Base-by-base conservation (phyloP, 2,113 vertebrate species). In the Nibea albiflora region DNA sequence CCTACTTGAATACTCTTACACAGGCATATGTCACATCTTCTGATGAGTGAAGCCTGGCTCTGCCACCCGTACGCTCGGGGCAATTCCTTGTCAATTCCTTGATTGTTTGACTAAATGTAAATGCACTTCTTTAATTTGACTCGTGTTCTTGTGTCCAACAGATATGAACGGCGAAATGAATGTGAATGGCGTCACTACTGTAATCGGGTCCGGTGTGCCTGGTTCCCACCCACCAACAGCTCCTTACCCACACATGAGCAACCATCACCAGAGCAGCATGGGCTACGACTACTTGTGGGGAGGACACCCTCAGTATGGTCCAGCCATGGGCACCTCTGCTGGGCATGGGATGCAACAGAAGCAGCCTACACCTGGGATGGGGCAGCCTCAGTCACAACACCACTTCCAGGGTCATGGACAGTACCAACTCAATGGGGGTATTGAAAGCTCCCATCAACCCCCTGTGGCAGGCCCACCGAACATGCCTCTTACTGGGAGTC, bases 171-270 rank as follows among this genome's bases (percentile, higher is more conserved):
- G 97, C 92, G 97, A 97, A 92, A 95, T 97, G 97, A 98, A 98
- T 96, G 96, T 98, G 94, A 99, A 98, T 94, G 98, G 97, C 94
- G 95, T 97, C 95, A 96, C 97, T 96, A 97, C 97, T 97, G 97
- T 96, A 96, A 96, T 95, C 68, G 97, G 96, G 94, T 95, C 96
- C 90, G 94, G 96, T 90, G 95, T 96, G 89, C 93, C 97, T 94
- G 96, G 96, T 93, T 94, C 96, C 80, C 95, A 96, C 88, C 88
- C 95, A 39, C 92, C 96, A 76, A 89, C 96, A 79, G 88, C 96
- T 11, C 95, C 95, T 9, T 96, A 96, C 85, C 92, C 96, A 63
- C 93, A 94, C 71, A 85, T 95, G 89, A 94, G 93, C 94, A 94
- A 95, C 70, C 96, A 95, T 89, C 96, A 96, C 81, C 96, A 96